Conservation (phyloP, 2,888 invertebrate genomes). For the Lasioglossum figueresi region DNA sequence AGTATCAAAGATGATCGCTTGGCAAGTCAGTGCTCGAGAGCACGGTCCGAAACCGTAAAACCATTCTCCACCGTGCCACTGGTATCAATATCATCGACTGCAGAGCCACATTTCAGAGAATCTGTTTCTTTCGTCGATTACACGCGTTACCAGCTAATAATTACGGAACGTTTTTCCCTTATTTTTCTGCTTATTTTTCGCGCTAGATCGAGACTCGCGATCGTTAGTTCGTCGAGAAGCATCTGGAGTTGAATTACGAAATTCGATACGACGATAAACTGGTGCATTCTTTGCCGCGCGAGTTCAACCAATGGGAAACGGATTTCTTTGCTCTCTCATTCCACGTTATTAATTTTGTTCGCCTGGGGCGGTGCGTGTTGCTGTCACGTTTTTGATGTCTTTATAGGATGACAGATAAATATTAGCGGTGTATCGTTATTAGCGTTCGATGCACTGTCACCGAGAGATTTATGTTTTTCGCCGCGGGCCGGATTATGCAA, state of each 20-base stretch:
- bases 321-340: constrained; percentile 21
- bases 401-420: not conserved
- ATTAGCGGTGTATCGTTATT: not conserved
- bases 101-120: constrained; percentile 58
- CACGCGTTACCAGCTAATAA: not conserved
- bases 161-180: constrained; percentile 3
- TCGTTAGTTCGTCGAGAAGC: constrained; percentile 69
- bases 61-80: constrained; percentile 42
- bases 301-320: constrained; percentile 24
- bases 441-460: not conserved
- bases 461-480: not conserved
- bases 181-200: constrained; percentile 4
- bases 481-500: not conserved
- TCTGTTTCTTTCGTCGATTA: constrained; percentile 56
- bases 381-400: not conserved
- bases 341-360: constrained; percentile 23
- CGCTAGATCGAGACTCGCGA: constrained; percentile 67
- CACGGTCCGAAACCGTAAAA: constrained; percentile 43
- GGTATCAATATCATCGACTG: constrained; percentile 52
- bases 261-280: constrained; percentile 61
- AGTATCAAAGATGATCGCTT: constrained; percentile 51
- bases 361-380: not conserved
- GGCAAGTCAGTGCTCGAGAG: constrained; percentile 22
- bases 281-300: constrained; percentile 52
- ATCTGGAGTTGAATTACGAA: constrained; percentile 74